Base-by-base conservation (phyloP, 2,113 vertebrate species). In the Hemichromis elongatus region DNA sequence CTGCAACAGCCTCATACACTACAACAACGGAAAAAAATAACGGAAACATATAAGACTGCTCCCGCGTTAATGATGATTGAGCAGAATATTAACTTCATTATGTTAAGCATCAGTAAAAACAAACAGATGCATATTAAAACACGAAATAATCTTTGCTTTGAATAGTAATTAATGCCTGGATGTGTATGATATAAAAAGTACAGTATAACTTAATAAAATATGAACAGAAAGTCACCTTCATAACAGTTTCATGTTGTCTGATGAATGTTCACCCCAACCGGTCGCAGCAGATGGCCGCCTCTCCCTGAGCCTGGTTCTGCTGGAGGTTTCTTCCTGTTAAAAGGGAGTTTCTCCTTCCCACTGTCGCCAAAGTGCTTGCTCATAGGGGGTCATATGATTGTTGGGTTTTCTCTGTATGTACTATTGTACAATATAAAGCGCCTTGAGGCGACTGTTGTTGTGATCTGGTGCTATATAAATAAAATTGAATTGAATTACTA, bases 31-130 rank as follows among this genome's bases (percentile, higher is more conserved):
- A 73, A 50, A 73, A 28, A 50, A 73, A 47, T 50, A 47, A 28
- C 3, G 0, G 21, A 73, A 30, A 50, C 45, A 47, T 7, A 19
- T 1, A 50, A 50, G 26, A 9, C 68, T 6, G 16, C 26, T 75
- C 42, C 42, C 42, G 19, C 6, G 9, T 11, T 30, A 50, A 75
- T 28, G 42, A 50, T 47, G 24, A 50, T 12, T 50, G 42, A 50
- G 50, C 2, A 30, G 16, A 47, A 70, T 47, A 26, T 70, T 70
- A 28, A 18, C 16, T 73, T 50, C 42, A 73, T 47, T 73, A 73
- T 73, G 68, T 11, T 50, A 28, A 5, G 16, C 42, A 0, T 0
- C 24, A 19, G 16, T 73, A 19, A 45, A 47, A 73, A 73, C 0
- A 0, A 73, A 73, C 42, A 45, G 40, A 73, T 28, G 16, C 24